phyloP scores from a whole-genome alignment of 1,140 invertebrate genomes.

The Neocloeon triangulifer region DNA sequence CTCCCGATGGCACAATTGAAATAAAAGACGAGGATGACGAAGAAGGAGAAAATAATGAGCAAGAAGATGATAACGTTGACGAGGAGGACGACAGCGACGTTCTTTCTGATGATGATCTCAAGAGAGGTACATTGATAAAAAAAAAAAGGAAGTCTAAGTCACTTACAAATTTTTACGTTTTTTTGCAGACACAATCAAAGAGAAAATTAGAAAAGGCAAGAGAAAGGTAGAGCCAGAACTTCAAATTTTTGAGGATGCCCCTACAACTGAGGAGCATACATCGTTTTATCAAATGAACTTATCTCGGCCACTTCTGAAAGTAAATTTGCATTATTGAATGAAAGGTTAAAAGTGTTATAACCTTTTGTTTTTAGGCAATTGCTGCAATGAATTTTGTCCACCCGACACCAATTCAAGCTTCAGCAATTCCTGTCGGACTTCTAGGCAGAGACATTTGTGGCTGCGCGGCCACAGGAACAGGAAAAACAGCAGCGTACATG shows the following conservation, averaged over 20 bases:
- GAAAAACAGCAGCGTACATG: constrained; percentile 98
- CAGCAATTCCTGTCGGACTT: constrained; percentile 83
- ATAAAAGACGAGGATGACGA: constrained; percentile 7
- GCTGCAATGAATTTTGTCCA: constrained; percentile 66
- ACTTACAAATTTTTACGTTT: too few relatives aligned
- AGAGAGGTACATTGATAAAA: constrained; percentile 7
- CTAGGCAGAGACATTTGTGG: constrained; percentile 81
- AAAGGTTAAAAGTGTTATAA: constrained; percentile 1
- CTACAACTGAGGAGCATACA: constrained; percentile 38
- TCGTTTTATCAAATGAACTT: constrained; percentile 87
- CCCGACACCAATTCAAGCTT: constrained; percentile 90
- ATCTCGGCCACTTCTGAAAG: constrained; percentile 67
- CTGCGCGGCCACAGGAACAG: constrained; percentile 93
- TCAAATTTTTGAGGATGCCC: constrained; percentile 53
- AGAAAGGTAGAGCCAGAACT: constrained; percentile 23
- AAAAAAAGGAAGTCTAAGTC: too few relatives aligned
- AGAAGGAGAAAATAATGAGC: constrained; percentile 9
- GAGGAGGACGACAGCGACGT: constrained; percentile 8
- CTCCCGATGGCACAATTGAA: constrained; percentile 6
- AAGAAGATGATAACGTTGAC: constrained; percentile 9
- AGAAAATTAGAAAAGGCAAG: constrained; percentile 31
- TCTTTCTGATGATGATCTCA: constrained; percentile 14
- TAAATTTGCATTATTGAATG: constrained; percentile 13
- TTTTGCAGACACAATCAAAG: constrained; percentile 21
- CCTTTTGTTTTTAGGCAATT: constrained; percentile 37